A percentile compares a stretch with the other conserved stretches of the same genome.
Conservation (phyloP, 2,797 vertebrate species). For the Uromys caudimaculatus region DNA sequence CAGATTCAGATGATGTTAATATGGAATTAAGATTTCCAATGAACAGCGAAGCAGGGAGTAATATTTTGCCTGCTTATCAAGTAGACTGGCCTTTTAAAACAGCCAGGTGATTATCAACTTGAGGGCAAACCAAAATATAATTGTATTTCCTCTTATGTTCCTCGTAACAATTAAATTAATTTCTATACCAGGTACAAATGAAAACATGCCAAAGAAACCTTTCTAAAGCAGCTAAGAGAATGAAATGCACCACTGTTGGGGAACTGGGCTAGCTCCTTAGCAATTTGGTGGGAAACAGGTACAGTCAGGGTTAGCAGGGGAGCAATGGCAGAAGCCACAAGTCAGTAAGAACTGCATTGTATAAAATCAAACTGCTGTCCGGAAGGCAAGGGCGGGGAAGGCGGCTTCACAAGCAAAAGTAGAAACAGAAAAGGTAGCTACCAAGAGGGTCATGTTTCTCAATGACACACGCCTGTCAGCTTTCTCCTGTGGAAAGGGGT, state of each 20-base stretch:
- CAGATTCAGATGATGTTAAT: constrained; percentile 24
- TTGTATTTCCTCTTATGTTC: constrained; percentile 90
- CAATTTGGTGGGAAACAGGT: constrained; percentile 74
- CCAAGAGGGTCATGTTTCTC: constrained; percentile 96
- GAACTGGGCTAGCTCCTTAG: constrained; percentile 75
- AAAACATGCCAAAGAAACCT: constrained; percentile 87
- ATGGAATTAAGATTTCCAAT: constrained; percentile 65
- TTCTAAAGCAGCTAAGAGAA: constrained; percentile 85
- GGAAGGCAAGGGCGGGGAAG: constrained; percentile 81
- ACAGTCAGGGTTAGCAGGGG: constrained; percentile 81
- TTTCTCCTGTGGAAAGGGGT: constrained; percentile 96
- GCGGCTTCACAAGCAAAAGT: constrained; percentile 90
- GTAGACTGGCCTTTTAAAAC: constrained; percentile 56
- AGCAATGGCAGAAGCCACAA: constrained; percentile 87
- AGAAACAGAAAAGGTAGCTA: constrained; percentile 93
- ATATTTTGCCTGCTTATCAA: constrained; percentile 57
- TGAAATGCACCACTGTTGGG: constrained; percentile 81
- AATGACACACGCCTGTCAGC: constrained; percentile 94
- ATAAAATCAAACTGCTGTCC: constrained; percentile 87
- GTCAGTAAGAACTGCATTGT: constrained; percentile 86
- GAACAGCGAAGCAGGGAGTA: constrained; percentile 53
- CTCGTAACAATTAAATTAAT: constrained; percentile 85
- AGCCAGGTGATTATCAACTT: not conserved
- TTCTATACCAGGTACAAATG: constrained; percentile 83
- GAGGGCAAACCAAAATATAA: constrained; percentile 60